Percentiles rank a stretch among this genome's conserved stretches.
Evolutionary conservation across 2,888 invertebrate species (phyloP).

Genomic region (Ennomos quercinarius): DNA sequence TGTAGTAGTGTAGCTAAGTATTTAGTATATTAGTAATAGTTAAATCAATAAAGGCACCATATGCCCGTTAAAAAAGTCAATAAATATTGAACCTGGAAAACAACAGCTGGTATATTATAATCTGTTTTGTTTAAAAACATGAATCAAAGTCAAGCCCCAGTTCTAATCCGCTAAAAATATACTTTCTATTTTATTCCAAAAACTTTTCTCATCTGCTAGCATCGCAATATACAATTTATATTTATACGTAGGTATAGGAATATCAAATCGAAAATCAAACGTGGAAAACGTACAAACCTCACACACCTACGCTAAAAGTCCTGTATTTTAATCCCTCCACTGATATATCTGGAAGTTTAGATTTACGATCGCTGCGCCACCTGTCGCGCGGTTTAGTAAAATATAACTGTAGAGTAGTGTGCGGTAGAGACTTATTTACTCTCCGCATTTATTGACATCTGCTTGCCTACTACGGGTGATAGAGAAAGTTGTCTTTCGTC

Average conservation of each 20-base stretch:
- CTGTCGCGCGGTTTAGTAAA: conserved; percentile 40
- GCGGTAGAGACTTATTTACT: conserved; percentile 11
- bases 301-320: conserved; percentile 29
- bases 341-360: conserved; percentile 42
- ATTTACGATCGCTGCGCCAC: conserved; percentile 42
- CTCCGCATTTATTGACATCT: not conserved
- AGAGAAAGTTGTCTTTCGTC: no score
- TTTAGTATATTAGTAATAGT: no score
- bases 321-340: conserved; percentile 41
- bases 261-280: conserved; percentile 37
- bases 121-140: not conserved
- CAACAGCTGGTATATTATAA: no score
- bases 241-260: not conserved
- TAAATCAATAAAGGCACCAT: no score
- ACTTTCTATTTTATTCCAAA: conserved; percentile 5
- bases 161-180: conserved; percentile 11
- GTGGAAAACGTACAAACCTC: conserved; percentile 26
- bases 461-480: no score
- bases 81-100: no score
- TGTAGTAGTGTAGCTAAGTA: no score
- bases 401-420: conserved; percentile 35
- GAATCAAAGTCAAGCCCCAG: conserved; percentile 4
- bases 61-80: no score
- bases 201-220: conserved; percentile 19
- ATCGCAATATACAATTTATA: not conserved